Evolutionary conservation across 1,140 invertebrate genomes (phyloP).

Genomic region (Pachyrhynchus sulphureomaculatus): DNA sequence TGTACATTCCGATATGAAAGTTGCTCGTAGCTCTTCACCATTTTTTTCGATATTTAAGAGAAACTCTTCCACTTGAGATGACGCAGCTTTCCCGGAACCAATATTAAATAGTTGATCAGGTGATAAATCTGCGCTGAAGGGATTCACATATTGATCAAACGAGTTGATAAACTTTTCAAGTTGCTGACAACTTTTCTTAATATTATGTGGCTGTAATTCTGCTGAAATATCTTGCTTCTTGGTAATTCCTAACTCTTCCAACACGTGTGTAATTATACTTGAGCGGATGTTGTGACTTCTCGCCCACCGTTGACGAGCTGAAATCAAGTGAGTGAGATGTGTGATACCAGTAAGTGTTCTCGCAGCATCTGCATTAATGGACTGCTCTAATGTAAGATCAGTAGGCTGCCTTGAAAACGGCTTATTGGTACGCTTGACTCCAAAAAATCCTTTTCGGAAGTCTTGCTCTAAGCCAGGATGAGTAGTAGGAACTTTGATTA

Average conservation of each 20-base stretch:
- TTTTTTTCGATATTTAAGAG: slow-evolving; percentile 34
- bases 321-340: slow-evolving; percentile 35
- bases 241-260: not conserved
- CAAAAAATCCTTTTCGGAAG: slow-evolving; percentile 33
- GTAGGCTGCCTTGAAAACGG: slow-evolving; percentile 37
- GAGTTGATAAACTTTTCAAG: slow-evolving; percentile 7
- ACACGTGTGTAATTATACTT: slow-evolving; percentile 27
- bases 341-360: slow-evolving; percentile 39
- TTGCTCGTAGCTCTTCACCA: slow-evolving; percentile 17
- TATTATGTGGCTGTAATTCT: slow-evolving; percentile 24
- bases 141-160: slow-evolving; percentile 30
- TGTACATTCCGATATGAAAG: slow-evolving; percentile 16
- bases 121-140: slow-evolving; percentile 19
- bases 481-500: slow-evolving; percentile 26
- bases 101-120: slow-evolving; percentile 32
- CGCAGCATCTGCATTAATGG: slow-evolving; percentile 38
- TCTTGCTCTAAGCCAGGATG: slow-evolving; percentile 34
- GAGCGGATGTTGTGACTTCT: slow-evolving; percentile 19
- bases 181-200: slow-evolving; percentile 26
- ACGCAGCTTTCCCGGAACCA: slow-evolving; percentile 33
- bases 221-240: slow-evolving; percentile 30
- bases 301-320: slow-evolving; percentile 26
- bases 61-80: slow-evolving; percentile 29
- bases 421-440: slow-evolving; percentile 34
- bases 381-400: slow-evolving; percentile 26